phyloP scores from a whole-genome alignment of 2,888 invertebrate species.

The Drosophila barbarae region DNA sequence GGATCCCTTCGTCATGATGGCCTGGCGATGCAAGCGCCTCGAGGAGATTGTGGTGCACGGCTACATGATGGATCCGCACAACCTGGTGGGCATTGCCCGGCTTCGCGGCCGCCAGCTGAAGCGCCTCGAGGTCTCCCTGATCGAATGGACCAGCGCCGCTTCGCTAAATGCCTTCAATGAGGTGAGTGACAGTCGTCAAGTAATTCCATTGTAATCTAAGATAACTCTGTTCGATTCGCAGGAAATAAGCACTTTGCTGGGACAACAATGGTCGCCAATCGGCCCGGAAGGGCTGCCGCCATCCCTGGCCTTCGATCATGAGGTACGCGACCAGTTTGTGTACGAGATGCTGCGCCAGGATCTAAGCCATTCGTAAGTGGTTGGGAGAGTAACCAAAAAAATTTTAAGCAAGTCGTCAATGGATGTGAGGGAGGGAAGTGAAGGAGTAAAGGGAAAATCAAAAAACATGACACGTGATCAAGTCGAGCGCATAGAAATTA shows the following conservation, averaged over 20 bases:
- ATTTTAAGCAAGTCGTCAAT: slow-evolving; percentile 34
- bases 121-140: slow-evolving; percentile 78
- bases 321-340: slow-evolving; percentile 78
- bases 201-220: neutral
- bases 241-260: slow-evolving; percentile 78
- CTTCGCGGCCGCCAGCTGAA: slow-evolving; percentile 76
- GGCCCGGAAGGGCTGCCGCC: slow-evolving; percentile 74
- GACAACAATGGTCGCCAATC: slow-evolving; percentile 77
- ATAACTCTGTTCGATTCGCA: slow-evolving; percentile 27
- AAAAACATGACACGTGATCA: slow-evolving; percentile 65
- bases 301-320: slow-evolving; percentile 76
- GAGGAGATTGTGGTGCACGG: slow-evolving; percentile 82
- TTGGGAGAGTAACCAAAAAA: slow-evolving; percentile 29
- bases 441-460: slow-evolving; percentile 6
- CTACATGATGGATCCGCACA: slow-evolving; percentile 78
- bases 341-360: slow-evolving; percentile 78
- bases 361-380: slow-evolving; percentile 69
- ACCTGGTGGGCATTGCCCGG: slow-evolving; percentile 78
- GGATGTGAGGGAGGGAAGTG: slow-evolving; percentile 5
- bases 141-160: slow-evolving; percentile 68
- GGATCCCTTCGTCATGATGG: slow-evolving; percentile 83
- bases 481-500: slow-evolving; percentile 57
- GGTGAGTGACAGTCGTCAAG: slow-evolving; percentile 32
- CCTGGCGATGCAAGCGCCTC: slow-evolving; percentile 82
- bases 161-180: slow-evolving; percentile 68